A percentile compares a stretch with the other conserved stretches of the same genome.
Evolutionary conservation across 2,113 vertebrate species (phyloP).

Genomic region (Morone chrysops): DNA sequence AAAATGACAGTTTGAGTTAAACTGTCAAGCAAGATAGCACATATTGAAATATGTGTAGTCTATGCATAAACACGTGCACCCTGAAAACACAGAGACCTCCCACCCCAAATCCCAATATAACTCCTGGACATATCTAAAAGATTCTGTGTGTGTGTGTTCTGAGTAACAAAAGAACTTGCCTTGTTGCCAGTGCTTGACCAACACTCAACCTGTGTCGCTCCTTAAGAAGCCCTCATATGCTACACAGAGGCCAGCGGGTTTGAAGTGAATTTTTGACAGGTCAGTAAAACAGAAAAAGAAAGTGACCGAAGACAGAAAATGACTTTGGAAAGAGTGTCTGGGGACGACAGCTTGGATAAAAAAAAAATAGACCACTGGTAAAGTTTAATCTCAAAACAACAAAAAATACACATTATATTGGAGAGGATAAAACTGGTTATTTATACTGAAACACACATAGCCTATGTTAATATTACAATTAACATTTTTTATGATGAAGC

Average conservation of each 20-base stretch:
- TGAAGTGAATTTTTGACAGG: conserved; percentile 43
- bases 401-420: background rate
- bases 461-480: background rate
- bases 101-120: too few relatives aligned
- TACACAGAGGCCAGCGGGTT: conserved; percentile 1
- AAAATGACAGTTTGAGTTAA: too few relatives aligned
- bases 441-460: background rate
- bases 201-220: conserved; percentile 20
- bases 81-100: too few relatives aligned
- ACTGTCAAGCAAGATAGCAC: too few relatives aligned
- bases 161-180: background rate
- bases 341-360: conserved; percentile 19
- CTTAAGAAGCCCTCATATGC: conserved; percentile 21
- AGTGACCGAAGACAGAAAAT: conserved; percentile 24
- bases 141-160: too few relatives aligned
- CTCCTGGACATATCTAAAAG: too few relatives aligned
- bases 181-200: conserved; percentile 26
- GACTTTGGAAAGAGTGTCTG: conserved; percentile 19
- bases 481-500: background rate
- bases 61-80: too few relatives aligned
- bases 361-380: conserved; percentile 21
- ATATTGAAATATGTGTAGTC: too few relatives aligned
- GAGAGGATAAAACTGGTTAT: background rate
- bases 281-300: conserved; percentile 30
- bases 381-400: conserved; percentile 25